These are phyloP conservation scores for Peromyscus melanophrys DNA, from an alignment of 2,797 vertebrate species.

Conservation along the genomic window DNA sequence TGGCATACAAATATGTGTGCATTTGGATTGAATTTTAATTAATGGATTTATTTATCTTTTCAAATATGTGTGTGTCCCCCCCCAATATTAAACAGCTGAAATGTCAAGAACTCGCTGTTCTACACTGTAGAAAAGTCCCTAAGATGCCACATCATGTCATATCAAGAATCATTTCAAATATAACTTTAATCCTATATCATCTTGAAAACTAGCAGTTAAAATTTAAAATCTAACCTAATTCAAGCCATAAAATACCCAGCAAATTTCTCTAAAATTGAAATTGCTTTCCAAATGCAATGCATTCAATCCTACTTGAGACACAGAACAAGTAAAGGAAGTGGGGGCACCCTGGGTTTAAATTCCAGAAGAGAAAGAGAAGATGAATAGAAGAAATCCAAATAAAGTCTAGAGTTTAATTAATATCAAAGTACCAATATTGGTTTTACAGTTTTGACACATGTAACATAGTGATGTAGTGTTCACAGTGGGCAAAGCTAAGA, in stretches of 20 bases:
- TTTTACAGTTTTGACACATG: slow-evolving; percentile 33
- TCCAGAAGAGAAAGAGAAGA: slow-evolving; percentile 37
- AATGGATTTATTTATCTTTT: slow-evolving; percentile 41
- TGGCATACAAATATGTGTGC: neutral
- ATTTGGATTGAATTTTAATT: neutral
- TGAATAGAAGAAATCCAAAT: slow-evolving; percentile 41
- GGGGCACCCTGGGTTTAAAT: neutral
- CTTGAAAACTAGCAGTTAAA: slow-evolving; percentile 53
- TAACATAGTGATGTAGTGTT: neutral
- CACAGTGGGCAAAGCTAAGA: neutral
- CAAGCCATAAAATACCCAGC: neutral
- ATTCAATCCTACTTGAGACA: slow-evolving; percentile 59
- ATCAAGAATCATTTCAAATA: slow-evolving; percentile 34
- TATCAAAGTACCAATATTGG: neutral
- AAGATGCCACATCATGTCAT: neutral
- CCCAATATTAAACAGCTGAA: slow-evolving; percentile 54
- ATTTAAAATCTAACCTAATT: slow-evolving; percentile 56
- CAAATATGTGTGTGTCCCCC: neutral
- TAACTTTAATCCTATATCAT: slow-evolving; percentile 41
- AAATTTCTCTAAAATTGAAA: slow-evolving; percentile 54
- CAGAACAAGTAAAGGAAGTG: slow-evolving; percentile 4
- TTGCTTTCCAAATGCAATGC: slow-evolving; percentile 36
- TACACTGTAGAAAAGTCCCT: neutral
- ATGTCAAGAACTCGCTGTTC: neutral
- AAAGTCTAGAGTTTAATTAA: slow-evolving; percentile 14